A percentile compares a stretch with the other conserved stretches of the same genome.
phyloP scores from a whole-genome alignment of 2,888 invertebrate genomes.

The Crocallis elinguaria region DNA sequence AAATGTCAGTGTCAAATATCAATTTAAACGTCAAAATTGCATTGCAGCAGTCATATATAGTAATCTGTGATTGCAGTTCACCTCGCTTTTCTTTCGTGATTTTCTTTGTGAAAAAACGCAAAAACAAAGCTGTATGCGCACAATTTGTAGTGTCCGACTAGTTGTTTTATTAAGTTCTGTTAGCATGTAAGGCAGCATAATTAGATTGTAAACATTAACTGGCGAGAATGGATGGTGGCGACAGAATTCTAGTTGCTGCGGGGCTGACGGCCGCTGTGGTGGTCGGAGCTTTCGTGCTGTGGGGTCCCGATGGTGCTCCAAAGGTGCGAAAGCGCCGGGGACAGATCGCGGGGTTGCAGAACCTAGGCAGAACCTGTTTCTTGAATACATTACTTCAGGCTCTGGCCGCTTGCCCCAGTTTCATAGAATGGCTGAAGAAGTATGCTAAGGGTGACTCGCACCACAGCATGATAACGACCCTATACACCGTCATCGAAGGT shows the following conservation, averaged over 20 bases:
- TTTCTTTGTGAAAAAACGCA: slow-evolving; percentile 32
- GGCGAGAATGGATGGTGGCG: slow-evolving; percentile 88
- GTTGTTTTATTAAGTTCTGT: slow-evolving; percentile 2
- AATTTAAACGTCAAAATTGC: slow-evolving; percentile 5
- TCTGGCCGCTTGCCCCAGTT: slow-evolving; percentile 93
- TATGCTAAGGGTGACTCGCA: slow-evolving; percentile 86
- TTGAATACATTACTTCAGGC: slow-evolving; percentile 96
- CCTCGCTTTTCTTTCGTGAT: slow-evolving; percentile 1
- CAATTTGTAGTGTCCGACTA: slow-evolving; percentile 3
- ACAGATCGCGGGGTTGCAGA: slow-evolving; percentile 93
- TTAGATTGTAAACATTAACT: slow-evolving; percentile 29
- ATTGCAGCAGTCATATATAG: too few species aligned
- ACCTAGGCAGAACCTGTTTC: slow-evolving; percentile 97
- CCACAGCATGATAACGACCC: slow-evolving; percentile 89
- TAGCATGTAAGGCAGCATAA: slow-evolving; percentile 21
- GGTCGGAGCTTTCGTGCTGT: slow-evolving; percentile 92
- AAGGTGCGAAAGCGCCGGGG: slow-evolving; percentile 87
- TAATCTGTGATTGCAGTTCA: too few species aligned
- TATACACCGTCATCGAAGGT: slow-evolving; percentile 91
- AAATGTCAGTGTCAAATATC: too few species aligned
- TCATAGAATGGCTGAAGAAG: slow-evolving; percentile 92
- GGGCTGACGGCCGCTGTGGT: slow-evolving; percentile 92
- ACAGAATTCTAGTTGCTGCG: slow-evolving; percentile 91
- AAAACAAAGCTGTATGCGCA: slow-evolving; percentile 9
- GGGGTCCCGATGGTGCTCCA: slow-evolving; percentile 89